These are phyloP conservation scores for Agrypnus murinus DNA, from an alignment of 2,888 invertebrate species.

Conservation along the genomic window DNA sequence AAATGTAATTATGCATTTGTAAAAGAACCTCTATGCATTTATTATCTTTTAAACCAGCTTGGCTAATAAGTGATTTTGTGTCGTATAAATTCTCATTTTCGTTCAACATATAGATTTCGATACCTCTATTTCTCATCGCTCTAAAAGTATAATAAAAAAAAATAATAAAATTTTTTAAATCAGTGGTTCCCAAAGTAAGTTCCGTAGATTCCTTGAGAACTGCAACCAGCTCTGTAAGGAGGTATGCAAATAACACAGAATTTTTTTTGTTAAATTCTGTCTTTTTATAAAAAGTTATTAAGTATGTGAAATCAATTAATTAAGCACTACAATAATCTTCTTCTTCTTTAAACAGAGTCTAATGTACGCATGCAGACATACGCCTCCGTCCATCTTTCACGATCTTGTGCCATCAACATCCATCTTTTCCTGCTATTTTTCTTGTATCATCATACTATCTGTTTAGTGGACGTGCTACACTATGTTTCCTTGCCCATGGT, in stretches of 20 bases:
- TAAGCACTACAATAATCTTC: too few relatives aligned
- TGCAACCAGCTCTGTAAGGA: too few relatives aligned
- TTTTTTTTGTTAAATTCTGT: too few relatives aligned
- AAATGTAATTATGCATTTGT: conserved; percentile 71
- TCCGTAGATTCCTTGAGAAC: too few relatives aligned
- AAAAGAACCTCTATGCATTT: conserved; percentile 67
- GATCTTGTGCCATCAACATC: conserved; percentile 14
- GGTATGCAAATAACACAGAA: too few relatives aligned
- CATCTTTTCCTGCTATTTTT: conserved; percentile 16
- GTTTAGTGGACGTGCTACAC: conserved; percentile 41
- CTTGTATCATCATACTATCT: conserved; percentile 42
- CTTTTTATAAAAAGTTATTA: too few relatives aligned
- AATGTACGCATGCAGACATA: not conserved
- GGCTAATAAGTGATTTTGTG: conserved; percentile 73
- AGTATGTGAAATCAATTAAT: too few relatives aligned
- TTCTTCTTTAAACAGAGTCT: conserved; percentile 18
- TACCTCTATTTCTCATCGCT: conserved; percentile 98
- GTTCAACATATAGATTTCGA: conserved; percentile 85
- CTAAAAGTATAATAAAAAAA: conserved; percentile 69
- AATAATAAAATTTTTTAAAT: not conserved
- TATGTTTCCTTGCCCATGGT: too few relatives aligned
- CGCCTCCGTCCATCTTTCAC: conserved; percentile 14
- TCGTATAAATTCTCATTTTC: conserved; percentile 70
- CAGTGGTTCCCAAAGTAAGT: not conserved
- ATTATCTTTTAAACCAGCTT: conserved; percentile 68